Evolutionary conservation across 2,797 vertebrate genomes (phyloP), one percentile per base, ranked within the genome.

Genomic region (Pseudomugil tenellus): DNA sequence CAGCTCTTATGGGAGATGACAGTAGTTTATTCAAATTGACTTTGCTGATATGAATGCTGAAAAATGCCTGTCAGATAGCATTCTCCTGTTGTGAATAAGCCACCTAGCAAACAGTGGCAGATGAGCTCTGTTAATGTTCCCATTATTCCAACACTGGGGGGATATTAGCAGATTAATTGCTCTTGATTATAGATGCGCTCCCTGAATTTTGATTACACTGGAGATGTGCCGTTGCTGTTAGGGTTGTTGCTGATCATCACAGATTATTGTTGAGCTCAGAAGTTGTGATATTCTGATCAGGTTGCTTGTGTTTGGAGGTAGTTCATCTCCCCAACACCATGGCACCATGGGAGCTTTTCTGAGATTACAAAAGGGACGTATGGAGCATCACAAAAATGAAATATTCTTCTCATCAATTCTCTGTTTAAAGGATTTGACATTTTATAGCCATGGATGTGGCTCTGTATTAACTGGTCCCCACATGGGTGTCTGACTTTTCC

Each of bases 11-110:
- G 90, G 90, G 87, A 93, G 83, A 92, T 90, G 92, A 92, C 92
- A 92, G 92, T 80, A 79, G 86, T 91, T 92, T 92, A 93, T 94
- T 93, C 86, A 90, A 93, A 94, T 92, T 91, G 92, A 91, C 93
- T 93, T 88, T 84, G 82, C 77, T 77, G 87, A 88, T 91, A 87
- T 88, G 86, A 91, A 89, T 75, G 72, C 83, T 78, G 88, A 91
- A 85, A 91, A 92, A 92, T 90, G 91, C 80, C 90, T 93, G 91
- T 93, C 92, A 92, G 49, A 87, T 86, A 81, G 74, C 81, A 85
- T 93, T 87, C 62, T 75, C 77, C 79, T 34, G 77, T 79, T 83
- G 70, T 77, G 78, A 82, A 66, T 70, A 63, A 90, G 76, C 81
- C 79, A 84, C 78, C 74, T 54, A 54, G 75, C 77, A 88, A 85